Evolutionary conservation across 2,888 invertebrate species (phyloP).

Genomic region (Copidosoma aretas): DNA sequence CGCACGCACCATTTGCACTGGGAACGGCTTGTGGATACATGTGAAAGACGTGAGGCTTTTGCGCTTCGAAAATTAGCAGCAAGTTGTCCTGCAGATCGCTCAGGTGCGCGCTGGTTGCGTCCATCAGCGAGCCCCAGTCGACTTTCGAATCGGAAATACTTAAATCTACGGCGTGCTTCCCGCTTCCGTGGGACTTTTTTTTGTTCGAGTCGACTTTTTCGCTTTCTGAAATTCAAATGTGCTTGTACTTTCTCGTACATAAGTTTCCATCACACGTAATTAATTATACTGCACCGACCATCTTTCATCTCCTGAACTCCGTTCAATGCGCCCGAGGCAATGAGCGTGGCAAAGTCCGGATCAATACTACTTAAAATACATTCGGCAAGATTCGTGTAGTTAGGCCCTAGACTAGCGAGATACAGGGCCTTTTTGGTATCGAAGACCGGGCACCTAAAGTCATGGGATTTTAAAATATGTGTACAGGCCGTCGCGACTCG

Average conservation of each 20-base stretch:
- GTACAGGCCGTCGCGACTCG: neutral
- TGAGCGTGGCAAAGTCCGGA: slow-evolving; percentile 59
- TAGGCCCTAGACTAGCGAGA: slow-evolving; percentile 66
- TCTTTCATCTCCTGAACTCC: slow-evolving; percentile 55
- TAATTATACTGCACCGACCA: no score
- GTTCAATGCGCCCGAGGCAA: slow-evolving; percentile 57
- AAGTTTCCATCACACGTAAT: no score
- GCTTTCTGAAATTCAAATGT: slow-evolving; percentile 46
- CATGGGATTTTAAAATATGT: slow-evolving; percentile 16
- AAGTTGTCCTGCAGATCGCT: slow-evolving; percentile 69
- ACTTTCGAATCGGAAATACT: slow-evolving; percentile 63
- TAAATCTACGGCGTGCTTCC: slow-evolving; percentile 54
- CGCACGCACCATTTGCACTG: slow-evolving; percentile 55
- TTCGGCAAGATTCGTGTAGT: slow-evolving; percentile 63
- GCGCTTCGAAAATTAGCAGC: slow-evolving; percentile 70
- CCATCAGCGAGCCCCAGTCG: slow-evolving; percentile 71
- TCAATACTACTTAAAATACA: slow-evolving; percentile 58
- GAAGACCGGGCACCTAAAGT: slow-evolving; percentile 65
- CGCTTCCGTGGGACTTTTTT: slow-evolving; percentile 56
- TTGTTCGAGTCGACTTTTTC: slow-evolving; percentile 55
- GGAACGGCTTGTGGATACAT: slow-evolving; percentile 63
- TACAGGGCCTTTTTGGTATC: slow-evolving; percentile 65
- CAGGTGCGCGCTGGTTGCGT: slow-evolving; percentile 64
- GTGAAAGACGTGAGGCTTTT: slow-evolving; percentile 67
- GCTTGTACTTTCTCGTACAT: no score